phyloP scores from a whole-genome alignment of 53 echinoderm and acorn worm species.

The Arbacia lixula region DNA sequence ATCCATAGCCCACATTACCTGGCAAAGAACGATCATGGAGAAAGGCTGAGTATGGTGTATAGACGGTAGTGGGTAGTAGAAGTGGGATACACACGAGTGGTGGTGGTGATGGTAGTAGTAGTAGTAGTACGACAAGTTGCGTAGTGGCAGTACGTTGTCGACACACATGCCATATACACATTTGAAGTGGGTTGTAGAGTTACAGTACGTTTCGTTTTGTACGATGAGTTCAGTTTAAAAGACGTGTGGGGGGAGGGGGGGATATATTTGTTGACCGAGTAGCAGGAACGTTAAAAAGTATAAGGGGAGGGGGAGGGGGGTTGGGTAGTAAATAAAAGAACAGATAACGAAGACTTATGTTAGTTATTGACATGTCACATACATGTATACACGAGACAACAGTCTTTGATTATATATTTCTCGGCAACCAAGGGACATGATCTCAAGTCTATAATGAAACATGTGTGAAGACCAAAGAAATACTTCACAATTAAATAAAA shows the following conservation, averaged over 20 bases:
- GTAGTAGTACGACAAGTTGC: slow-evolving; percentile 37
- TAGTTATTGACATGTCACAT: slow-evolving; percentile 12
- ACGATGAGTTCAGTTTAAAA: slow-evolving; percentile 10
- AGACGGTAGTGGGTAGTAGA: slow-evolving; percentile 33
- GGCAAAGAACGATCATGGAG: slow-evolving; percentile 47
- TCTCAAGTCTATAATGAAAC: too few relatives aligned
- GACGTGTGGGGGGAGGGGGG: neutral
- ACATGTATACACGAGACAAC: slow-evolving; percentile 22
- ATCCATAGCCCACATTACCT: slow-evolving; percentile 41
- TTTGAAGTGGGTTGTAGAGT: slow-evolving; percentile 30
- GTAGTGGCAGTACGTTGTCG: slow-evolving; percentile 44
- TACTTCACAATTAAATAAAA: too few relatives aligned
- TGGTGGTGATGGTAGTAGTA: too few relatives aligned
- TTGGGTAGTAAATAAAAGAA: slow-evolving; percentile 54
- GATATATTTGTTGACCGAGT: slow-evolving; percentile 7
- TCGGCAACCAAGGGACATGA: too few relatives aligned
- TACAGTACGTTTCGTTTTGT: slow-evolving; percentile 4
- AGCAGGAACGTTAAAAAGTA: slow-evolving; percentile 21
- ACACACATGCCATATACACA: slow-evolving; percentile 43
- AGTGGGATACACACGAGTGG: slow-evolving; percentile 31
- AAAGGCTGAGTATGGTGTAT: slow-evolving; percentile 30
- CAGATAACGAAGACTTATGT: slow-evolving; percentile 53
- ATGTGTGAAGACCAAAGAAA: too few relatives aligned
- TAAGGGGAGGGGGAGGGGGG: slow-evolving; percentile 9
- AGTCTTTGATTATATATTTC: too few relatives aligned